Evolutionary conservation across 2,113 vertebrate species (phyloP), one percentile per base, ranked within the genome.

Genomic region (Gobius niger): DNA sequence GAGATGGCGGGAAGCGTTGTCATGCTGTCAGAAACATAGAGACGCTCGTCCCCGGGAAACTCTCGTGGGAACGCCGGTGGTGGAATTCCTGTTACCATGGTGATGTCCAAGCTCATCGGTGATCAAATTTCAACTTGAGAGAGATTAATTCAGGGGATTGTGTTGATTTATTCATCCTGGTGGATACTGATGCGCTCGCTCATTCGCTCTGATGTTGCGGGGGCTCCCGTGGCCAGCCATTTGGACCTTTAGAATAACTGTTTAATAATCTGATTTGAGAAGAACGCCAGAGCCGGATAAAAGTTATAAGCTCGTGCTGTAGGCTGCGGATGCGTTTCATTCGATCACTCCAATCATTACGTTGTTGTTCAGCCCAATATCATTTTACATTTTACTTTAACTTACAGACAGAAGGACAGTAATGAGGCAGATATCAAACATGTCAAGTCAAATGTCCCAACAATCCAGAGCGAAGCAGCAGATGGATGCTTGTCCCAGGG

Each of bases 51-150:
- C 7, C 86, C 67, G 65, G 52, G 24, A 34, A 91, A 88, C 83
- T 69, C 87, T 83, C 81, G 64, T 73, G 88, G 91, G 90, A 90
- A 76, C 78, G 83, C 81, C 69, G 57, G 42, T 60, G 63, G 73
- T 80, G 88, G 78, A 88, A 91, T 91, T 90, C 79, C 85, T 85
- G 81, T 90, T 91, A 77, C 88, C 90, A 90, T 91, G 88, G 88
- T 77, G 83, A 90, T 90, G 86, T 85, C 81, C 85, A 87, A 91
- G 85, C 85, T 87, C 73, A 82, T 89, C 80, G 74, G 81, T 69
- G 75, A 82, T 84, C 81, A 77, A 82, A 90, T 85, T 72, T 78
- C 73, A 77, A 82, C 78, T 89, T 89, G 64, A 90, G 81, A 90
- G 67, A 66, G 81, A 91, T 92, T 86, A 84, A 65, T 90, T 90